Conservation (phyloP, 2,797 vertebrate genomes). For the Chaunax sp. region DNA sequence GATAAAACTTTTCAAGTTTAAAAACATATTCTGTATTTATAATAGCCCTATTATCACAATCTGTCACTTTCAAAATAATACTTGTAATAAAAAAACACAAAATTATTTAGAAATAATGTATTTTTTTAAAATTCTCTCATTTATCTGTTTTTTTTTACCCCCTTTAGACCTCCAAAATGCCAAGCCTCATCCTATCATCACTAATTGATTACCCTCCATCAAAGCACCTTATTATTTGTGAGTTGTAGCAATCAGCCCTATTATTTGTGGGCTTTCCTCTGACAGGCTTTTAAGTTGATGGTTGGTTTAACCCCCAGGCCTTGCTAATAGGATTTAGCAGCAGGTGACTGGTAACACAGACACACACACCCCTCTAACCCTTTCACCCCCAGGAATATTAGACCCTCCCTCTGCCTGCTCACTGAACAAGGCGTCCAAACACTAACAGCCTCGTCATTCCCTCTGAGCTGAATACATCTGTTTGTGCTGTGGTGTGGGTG, state of each 20-base stretch:
- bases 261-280: conserved; percentile 85
- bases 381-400: conserved; percentile 78
- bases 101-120: conserved; percentile 14
- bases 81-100: neutral
- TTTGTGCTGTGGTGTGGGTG: conserved; percentile 28
- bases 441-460: conserved; percentile 63
- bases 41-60: neutral
- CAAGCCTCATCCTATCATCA: conserved; percentile 69
- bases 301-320: conserved; percentile 84
- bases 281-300: conserved; percentile 86
- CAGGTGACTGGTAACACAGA: conserved; percentile 84
- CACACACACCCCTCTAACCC: conserved; percentile 80
- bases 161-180: conserved; percentile 52
- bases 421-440: conserved; percentile 53
- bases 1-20: conserved; percentile 2
- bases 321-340: conserved; percentile 86
- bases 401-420: conserved; percentile 74
- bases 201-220: conserved; percentile 84
- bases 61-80: neutral
- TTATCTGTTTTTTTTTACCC: conserved; percentile 23
- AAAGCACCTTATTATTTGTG: conserved; percentile 85
- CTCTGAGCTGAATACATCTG: conserved; percentile 44
- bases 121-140: conserved; percentile 22
- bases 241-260: conserved; percentile 87
- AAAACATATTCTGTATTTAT: conserved; percentile 1